Percentiles rank a stretch among this genome's conserved stretches.
phyloP scores from a whole-genome alignment of 2,113 vertebrate genomes.

The Nycticebus coucang region DNA sequence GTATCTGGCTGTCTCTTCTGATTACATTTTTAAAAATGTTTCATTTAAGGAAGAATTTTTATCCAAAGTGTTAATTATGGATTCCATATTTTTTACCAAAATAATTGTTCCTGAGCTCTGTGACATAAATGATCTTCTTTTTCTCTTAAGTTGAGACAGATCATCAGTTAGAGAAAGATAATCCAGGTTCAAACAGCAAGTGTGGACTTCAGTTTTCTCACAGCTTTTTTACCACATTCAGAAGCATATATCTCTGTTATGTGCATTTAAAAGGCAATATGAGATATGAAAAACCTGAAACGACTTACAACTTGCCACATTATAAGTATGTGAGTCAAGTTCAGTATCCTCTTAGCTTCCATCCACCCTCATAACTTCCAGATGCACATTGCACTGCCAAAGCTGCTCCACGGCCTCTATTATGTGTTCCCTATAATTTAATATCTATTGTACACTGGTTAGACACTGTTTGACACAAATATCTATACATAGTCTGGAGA shows the following conservation, averaged over 20 bases:
- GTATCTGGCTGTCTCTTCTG: not conserved
- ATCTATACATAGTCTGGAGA: constrained; percentile 80
- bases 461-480: constrained; percentile 73
- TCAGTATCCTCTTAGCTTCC: constrained; percentile 68
- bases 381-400: constrained; percentile 69
- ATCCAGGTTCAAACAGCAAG: not conserved
- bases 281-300: not conserved
- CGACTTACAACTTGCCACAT: constrained; percentile 36
- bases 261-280: not conserved
- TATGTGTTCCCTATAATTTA: constrained; percentile 83
- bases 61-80: not conserved
- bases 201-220: not conserved
- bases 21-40: not conserved
- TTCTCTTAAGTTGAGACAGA: not conserved
- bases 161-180: not conserved
- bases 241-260: not conserved
- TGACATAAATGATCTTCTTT: not conserved
- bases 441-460: constrained; percentile 79
- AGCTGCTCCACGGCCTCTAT: constrained; percentile 73
- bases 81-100: constrained; percentile 16
- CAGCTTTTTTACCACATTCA: not conserved
- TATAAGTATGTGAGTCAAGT: constrained; percentile 63
- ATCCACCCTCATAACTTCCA: constrained; percentile 73
- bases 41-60: not conserved
- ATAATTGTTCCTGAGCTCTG: not conserved